Evolutionary conservation across 2,113 vertebrate species (phyloP), one percentile per base, ranked within the genome.

Genomic region (Chauna torquata): DNA sequence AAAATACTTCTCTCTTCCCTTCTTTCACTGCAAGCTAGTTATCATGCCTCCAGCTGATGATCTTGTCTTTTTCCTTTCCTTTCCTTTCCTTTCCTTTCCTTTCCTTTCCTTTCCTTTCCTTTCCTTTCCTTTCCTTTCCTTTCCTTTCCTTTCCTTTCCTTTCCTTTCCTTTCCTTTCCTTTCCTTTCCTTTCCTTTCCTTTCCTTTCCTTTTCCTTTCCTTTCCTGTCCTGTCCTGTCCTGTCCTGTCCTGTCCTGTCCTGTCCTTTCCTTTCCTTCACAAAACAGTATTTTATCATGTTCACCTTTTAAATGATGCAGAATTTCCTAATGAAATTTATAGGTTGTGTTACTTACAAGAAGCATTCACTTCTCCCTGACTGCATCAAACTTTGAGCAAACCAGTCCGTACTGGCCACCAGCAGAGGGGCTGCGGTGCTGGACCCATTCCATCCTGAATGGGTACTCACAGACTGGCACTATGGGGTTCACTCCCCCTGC

Each of bases 21-120:
- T 90, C 70, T 64, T 90, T 94, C 44, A 83, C 30, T 72, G 64
- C 79, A 82, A 69, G 27, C 77, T 92, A 72, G 81, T 92, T 92
- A 71, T 66, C 58, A 62, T 86, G 66, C 74, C 57, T 93, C 69
- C 72, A 88, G 84, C 61, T 76, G 72, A 76, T 58, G 52, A 40
- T 10, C 36, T 83, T 92, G 16, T 62, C 61, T 27, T 17, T 11
- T 66, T 19, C 17, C 5, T 36, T 59, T 3, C 10, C 7, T 45
- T 17, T 45, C 45, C 22, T 55, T 30, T 89, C 12, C 52, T 85
- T 50, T 83, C 12, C 12, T n/a, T 69, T 8, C 27, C 40, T 75
- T 3, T 49, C 45, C 18, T 19, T 18, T 49, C 47, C 9, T 20
- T 20, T 23, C 4, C 11, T 47, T 19, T 20, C 47, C 11, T 47